These are phyloP conservation scores for Leptinotarsa tumamoca DNA, from an alignment of 2,888 invertebrate genomes.

Conservation along the genomic window DNA sequence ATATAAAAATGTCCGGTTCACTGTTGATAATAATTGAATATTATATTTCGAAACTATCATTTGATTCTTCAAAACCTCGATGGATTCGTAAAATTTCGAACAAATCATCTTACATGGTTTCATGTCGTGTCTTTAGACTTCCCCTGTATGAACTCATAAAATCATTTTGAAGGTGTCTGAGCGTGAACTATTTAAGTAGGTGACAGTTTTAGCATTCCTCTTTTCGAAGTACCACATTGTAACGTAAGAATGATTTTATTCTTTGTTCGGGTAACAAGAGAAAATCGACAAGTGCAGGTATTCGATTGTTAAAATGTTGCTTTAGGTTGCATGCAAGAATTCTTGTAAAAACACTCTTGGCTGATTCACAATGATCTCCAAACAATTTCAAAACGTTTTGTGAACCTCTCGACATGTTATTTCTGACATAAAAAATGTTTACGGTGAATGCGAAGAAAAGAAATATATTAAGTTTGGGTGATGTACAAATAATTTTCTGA, in stretches of 20 bases:
- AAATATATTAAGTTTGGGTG: too few relatives aligned
- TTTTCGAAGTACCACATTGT: conserved; percentile 49
- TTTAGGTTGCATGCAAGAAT: conserved; percentile 36
- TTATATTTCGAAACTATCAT: too few relatives aligned
- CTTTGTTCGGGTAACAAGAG: conserved; percentile 48
- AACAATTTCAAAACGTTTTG: conserved; percentile 30
- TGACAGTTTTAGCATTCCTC: conserved; percentile 55
- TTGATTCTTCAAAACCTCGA: too few relatives aligned
- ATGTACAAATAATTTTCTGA: too few relatives aligned
- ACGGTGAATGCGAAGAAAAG: neutral
- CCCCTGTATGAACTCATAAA: neutral
- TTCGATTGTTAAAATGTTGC: conserved; percentile 48
- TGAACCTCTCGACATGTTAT: conserved; percentile 16
- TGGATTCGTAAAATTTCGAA: too few relatives aligned
- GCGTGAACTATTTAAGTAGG: conserved; percentile 50
- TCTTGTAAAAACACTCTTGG: conserved; percentile 41
- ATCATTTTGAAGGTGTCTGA: conserved; percentile 47
- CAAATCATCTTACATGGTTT: neutral
- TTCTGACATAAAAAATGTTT: conserved; percentile 16
- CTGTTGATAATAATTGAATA: too few relatives aligned
- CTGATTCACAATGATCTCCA: conserved; percentile 27
- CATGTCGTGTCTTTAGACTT: neutral
- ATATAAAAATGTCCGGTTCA: too few relatives aligned
- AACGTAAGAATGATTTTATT: conserved; percentile 48
- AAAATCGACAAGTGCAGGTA: conserved; percentile 50